Evolutionary conservation across 2,888 invertebrate species (phyloP).

Genomic region (Drosophila falleni): DNA sequence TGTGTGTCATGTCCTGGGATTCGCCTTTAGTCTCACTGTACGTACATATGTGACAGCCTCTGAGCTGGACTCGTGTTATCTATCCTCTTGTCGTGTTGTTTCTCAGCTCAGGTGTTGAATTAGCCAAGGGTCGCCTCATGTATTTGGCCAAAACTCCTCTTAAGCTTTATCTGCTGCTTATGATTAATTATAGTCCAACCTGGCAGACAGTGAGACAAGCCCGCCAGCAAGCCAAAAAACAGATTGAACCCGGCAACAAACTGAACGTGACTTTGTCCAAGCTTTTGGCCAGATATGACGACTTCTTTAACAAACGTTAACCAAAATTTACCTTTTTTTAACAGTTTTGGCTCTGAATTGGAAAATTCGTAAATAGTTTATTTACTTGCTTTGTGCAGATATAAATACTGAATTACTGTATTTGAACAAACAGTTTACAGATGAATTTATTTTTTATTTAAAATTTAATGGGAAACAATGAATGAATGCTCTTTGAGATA

Average conservation of each 20-base stretch:
- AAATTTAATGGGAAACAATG: no score
- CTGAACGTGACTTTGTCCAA: constrained; percentile 45
- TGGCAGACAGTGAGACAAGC: constrained; percentile 51
- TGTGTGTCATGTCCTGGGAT: constrained; percentile 39
- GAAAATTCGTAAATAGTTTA: no score
- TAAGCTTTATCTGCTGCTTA: constrained; percentile 57
- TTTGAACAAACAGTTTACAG: no score
- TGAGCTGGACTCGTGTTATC: constrained; percentile 8
- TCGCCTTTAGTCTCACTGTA: constrained; percentile 19
- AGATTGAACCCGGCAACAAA: constrained; percentile 31
- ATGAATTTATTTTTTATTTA: no score
- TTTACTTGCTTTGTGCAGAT: no score
- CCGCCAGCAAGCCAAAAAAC: constrained; percentile 26
- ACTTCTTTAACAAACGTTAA: not conserved
- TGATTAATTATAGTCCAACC: constrained; percentile 55
- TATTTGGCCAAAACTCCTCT: constrained; percentile 37
- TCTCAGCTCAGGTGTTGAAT: constrained; percentile 20
- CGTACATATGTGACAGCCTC: constrained; percentile 41
- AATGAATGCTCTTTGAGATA: no score
- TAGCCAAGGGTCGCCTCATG: constrained; percentile 38
- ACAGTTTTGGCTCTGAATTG: not conserved
- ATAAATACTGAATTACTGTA: no score
- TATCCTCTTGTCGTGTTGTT: constrained; percentile 10
- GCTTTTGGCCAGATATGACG: constrained; percentile 3
- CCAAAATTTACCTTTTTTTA: no score